A percentile compares a stretch with the other conserved stretches of the same genome.
Conservation (phyloP, 2,113 vertebrate genomes). For the Trichechus manatus region DNA sequence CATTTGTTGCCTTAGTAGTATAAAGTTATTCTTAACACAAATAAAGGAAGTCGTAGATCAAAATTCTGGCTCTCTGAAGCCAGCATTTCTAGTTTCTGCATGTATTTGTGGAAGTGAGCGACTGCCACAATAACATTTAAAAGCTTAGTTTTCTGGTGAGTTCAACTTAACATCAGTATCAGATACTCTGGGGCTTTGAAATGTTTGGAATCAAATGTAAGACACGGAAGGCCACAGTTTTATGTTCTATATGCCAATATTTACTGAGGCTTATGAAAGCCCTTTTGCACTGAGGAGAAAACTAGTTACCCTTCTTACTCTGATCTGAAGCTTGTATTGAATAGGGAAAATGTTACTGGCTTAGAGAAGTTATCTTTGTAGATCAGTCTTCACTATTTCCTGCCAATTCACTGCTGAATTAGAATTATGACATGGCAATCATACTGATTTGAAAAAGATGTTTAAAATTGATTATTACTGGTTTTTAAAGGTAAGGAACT, state of each 20-base stretch:
- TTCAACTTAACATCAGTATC: constrained; percentile 1
- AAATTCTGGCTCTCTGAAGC: constrained; percentile 36
- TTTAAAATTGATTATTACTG: background rate
- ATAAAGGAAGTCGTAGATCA: constrained; percentile 58
- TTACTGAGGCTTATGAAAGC: background rate
- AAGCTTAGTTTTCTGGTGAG: constrained; percentile 12
- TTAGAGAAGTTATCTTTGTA: constrained; percentile 11
- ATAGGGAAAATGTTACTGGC: background rate
- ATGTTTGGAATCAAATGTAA: constrained; percentile 41
- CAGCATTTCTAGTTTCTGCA: constrained; percentile 31
- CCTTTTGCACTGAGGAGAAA: background rate
- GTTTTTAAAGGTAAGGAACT: background rate
- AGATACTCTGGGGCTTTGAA: background rate
- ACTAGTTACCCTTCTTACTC: background rate
- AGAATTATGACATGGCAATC: background rate
- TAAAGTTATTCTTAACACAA: constrained; percentile 57
- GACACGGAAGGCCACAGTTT: background rate
- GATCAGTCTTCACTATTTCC: background rate
- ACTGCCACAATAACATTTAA: constrained; percentile 12
- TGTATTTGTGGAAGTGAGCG: background rate
- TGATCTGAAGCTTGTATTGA: background rate
- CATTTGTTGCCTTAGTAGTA: background rate
- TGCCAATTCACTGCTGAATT: constrained; percentile 5
- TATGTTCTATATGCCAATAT: background rate
- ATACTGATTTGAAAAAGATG: constrained; percentile 15